Evolutionary conservation across 2,113 vertebrate genomes (phyloP), one percentile per base, ranked within the genome.

Genomic region (Myxocyprinus asiaticus): DNA sequence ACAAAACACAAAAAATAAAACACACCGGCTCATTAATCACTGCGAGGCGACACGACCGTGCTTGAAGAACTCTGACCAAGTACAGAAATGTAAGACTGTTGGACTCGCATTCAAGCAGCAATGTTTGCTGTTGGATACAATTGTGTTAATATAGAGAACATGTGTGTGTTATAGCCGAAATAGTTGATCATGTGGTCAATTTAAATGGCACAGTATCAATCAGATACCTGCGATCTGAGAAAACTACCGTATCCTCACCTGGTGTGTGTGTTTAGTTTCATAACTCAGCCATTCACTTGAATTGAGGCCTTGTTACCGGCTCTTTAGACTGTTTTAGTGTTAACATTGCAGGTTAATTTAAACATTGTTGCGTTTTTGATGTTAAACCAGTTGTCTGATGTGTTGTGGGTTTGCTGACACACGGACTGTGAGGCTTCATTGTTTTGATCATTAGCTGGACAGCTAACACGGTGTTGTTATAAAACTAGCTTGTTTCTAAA

Each of bases 21-120:
- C 17, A 70, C 50, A 63, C 59, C 45, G 67, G 67, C 14, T 69
- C 44, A 58, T 15, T 65, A 48, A 17, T 70, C 56, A 78, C n/a
- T 83, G 59, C 11, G 75, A 77, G 77, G 67, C 71, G 70, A 61
- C 72, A 66, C 68, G 53, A 33, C 67, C 11, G 77, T 72, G 67
- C 72, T 64, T 73, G 77, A 83, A 77, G 76, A 72, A 67, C 50
- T 66, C 68, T 61, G 45, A 83, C 22, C 75, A 50, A 81, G 76
- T 78, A 42, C 47, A 67, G 66, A 76, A 84, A 83, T 81, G 84
- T 85, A 83, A 85, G 78, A 76, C 43, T 47, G 65, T 33, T n/a
- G 63, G 74, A 78, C 44, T 67, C 12, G 0, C 14, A 58, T n/a
- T 6, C 55, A 58, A 12, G 15, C 55, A 58, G 14, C 7, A 7